Conservation (phyloP, 2,113 vertebrate species). For the Hemiscyllium ocellatum region DNA sequence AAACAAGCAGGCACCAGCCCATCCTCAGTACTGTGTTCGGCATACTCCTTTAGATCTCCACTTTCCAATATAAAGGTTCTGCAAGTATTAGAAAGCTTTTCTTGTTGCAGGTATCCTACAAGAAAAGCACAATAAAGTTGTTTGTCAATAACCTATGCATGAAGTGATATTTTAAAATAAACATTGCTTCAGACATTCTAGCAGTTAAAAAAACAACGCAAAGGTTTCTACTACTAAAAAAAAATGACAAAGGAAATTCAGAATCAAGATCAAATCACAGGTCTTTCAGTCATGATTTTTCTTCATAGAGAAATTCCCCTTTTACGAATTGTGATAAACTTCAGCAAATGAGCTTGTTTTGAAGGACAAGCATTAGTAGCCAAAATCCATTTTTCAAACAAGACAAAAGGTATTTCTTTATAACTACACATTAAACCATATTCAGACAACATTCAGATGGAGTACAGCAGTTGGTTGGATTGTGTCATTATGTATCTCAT, state of each 20-base stretch:
- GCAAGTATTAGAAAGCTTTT: slow-evolving; percentile 79
- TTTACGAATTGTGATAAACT: neutral
- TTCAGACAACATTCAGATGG: neutral
- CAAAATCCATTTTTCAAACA: neutral
- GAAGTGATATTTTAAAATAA: neutral
- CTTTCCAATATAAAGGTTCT: slow-evolving; percentile 85
- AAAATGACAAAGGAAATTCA: neutral
- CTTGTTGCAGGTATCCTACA: slow-evolving; percentile 89
- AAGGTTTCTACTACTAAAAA: neutral
- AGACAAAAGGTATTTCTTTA: neutral
- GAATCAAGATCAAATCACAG: neutral
- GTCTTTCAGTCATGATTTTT: neutral
- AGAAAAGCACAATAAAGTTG: slow-evolving; percentile 22
- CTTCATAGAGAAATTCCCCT: neutral
- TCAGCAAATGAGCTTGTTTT: neutral
- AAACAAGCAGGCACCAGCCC: slow-evolving; percentile 86
- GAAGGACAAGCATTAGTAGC: neutral
- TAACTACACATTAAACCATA: too few relatives aligned
- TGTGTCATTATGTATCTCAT: neutral
- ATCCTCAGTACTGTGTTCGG: slow-evolving; percentile 83
- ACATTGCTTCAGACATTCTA: neutral
- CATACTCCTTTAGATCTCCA: slow-evolving; percentile 90
- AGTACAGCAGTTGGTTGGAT: neutral
- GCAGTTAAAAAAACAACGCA: neutral
- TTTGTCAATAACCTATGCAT: neutral